phyloP scores from a whole-genome alignment of 2,113 vertebrate species.

The Cynoglossus semilaevis region DNA sequence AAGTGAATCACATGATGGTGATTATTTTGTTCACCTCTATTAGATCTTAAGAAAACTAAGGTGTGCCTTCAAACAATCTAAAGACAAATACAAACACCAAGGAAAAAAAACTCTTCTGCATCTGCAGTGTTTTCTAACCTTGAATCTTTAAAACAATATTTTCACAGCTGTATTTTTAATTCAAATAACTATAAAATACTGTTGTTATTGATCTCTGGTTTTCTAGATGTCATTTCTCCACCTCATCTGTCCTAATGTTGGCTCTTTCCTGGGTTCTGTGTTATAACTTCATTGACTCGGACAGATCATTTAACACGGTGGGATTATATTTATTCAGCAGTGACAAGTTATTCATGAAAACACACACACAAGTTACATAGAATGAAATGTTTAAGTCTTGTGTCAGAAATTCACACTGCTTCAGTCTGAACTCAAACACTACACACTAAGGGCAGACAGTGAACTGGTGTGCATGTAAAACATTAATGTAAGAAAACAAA shows the following conservation, averaged over 20 bases:
- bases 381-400: not conserved
- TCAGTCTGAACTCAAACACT: too few species aligned
- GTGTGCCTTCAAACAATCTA: not conserved
- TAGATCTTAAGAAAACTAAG: not conserved
- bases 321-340: not conserved
- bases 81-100: not conserved
- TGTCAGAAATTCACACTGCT: too few species aligned
- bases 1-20: conserved; percentile 6
- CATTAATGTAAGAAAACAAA: not conserved
- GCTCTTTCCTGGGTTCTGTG: too few species aligned
- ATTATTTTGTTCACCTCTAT: not conserved
- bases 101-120: too few species aligned
- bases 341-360: not conserved
- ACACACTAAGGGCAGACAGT: too few species aligned
- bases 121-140: too few species aligned
- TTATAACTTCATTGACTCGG: not conserved
- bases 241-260: too few species aligned
- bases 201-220: too few species aligned
- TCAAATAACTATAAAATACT: too few species aligned
- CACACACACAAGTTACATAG: not conserved
- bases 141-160: too few species aligned
- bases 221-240: too few species aligned
- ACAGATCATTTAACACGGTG: not conserved
- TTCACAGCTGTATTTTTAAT: too few species aligned
- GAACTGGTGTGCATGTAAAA: not conserved